phyloP scores from a whole-genome alignment of 1,140 invertebrate genomes.

The Drosophila lini region DNA sequence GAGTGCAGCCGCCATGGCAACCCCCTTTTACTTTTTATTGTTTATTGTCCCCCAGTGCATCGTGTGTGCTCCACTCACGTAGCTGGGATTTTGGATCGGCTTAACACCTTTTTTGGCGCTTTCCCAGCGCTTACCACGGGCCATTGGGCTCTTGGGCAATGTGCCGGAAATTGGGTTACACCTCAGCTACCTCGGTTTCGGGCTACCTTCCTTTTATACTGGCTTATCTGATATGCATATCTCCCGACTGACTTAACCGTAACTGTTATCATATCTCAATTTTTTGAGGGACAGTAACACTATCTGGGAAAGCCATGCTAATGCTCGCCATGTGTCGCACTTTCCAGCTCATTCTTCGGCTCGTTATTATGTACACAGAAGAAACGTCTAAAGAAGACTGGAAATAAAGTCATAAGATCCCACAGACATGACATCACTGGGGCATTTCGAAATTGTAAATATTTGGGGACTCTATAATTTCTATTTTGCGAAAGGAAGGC shows the following conservation, averaged over 20 bases:
- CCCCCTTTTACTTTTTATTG: neutral
- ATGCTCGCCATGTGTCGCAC: slow-evolving; percentile 42
- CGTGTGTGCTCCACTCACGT: slow-evolving; percentile 12
- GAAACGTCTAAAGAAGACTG: slow-evolving; percentile 27
- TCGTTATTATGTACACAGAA: slow-evolving; percentile 13
- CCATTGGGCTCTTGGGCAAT: slow-evolving; percentile 46
- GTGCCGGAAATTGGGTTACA: slow-evolving; percentile 67
- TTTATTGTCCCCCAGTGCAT: slow-evolving; percentile 30
- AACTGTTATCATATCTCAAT: slow-evolving; percentile 61
- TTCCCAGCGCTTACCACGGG: slow-evolving; percentile 33
- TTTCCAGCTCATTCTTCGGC: slow-evolving; percentile 12
- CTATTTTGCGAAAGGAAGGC: neutral
- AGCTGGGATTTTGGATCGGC: slow-evolving; percentile 34
- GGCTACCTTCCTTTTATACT: slow-evolving; percentile 10
- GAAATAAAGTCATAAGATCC: slow-evolving; percentile 46
- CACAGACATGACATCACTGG: slow-evolving; percentile 28
- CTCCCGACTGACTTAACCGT: slow-evolving; percentile 25
- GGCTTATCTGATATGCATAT: slow-evolving; percentile 64
- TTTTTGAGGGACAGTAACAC: slow-evolving; percentile 1
- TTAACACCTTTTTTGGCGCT: slow-evolving; percentile 58
- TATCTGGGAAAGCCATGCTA: slow-evolving; percentile 50
- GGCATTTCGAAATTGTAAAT: slow-evolving; percentile 7
- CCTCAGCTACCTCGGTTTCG: slow-evolving; percentile 10
- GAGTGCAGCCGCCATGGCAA: slow-evolving; percentile 35
- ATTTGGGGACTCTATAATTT: neutral